A percentile compares a stretch with the other conserved stretches of the same genome.
Evolutionary conservation across 2,797 vertebrate species (phyloP).

Genomic region (Anniella stebbinsi): DNA sequence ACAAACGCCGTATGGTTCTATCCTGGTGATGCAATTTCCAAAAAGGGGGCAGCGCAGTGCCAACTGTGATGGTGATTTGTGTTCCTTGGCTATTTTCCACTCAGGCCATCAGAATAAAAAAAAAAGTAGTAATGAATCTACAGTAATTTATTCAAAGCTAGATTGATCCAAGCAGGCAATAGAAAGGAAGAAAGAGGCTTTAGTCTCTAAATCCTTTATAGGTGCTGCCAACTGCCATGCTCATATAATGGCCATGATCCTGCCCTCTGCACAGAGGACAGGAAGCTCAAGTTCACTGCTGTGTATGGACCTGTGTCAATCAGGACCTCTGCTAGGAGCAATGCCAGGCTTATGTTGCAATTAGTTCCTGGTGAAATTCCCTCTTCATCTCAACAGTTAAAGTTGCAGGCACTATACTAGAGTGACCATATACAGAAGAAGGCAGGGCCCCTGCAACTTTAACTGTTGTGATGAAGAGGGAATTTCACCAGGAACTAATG

Average conservation of each 20-base stretch:
- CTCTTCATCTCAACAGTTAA: too few relatives aligned
- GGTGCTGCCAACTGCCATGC: neutral
- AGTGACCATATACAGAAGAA: too few relatives aligned
- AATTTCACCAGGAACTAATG: too few relatives aligned
- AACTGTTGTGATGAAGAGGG: too few relatives aligned
- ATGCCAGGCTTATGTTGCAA: neutral
- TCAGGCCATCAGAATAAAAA: neutral
- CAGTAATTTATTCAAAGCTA: neutral
- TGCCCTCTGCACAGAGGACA: neutral
- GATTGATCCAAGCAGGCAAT: neutral
- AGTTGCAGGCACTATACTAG: too few relatives aligned
- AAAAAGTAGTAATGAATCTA: neutral
- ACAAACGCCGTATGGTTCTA: neutral
- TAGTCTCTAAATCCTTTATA: neutral
- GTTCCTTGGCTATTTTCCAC: constrained; percentile 5
- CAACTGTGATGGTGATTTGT: neutral
- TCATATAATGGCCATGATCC: neutral
- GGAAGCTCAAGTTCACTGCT: neutral
- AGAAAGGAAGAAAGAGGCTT: neutral
- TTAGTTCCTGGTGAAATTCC: too few relatives aligned
- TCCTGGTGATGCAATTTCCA: neutral
- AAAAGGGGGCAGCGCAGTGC: neutral
- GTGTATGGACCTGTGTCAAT: constrained; percentile 2
- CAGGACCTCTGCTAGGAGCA: neutral
- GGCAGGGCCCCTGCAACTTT: too few relatives aligned